These are phyloP conservation scores for Caenorhabditis sp. DNA, from an alignment of 2,888 invertebrate species.

Conservation along the genomic window DNA sequence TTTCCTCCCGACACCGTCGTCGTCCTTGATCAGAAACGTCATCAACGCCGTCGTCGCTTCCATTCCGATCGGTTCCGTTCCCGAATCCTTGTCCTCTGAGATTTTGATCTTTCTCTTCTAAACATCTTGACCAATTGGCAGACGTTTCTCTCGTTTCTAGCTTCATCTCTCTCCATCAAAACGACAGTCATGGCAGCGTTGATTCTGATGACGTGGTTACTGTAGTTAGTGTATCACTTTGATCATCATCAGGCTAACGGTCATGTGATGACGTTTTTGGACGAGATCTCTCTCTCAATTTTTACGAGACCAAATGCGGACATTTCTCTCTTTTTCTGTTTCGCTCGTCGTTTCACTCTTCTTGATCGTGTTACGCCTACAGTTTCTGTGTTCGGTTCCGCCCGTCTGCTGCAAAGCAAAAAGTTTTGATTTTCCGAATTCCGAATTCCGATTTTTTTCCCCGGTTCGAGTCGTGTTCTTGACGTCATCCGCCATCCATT, in stretches of 20 bases:
- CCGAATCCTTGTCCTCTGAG: too few relatives aligned
- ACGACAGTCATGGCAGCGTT: too few relatives aligned
- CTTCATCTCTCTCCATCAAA: neutral
- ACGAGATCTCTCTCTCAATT: conserved; percentile 32
- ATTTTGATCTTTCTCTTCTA: conserved; percentile 3
- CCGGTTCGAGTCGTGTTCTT: too few relatives aligned
- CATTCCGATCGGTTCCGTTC: neutral
- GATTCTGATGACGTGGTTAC: conserved; percentile 25
- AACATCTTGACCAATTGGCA: conserved; percentile 1
- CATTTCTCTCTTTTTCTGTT: too few relatives aligned
- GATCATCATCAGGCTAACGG: conserved; percentile 15
- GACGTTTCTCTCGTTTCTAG: neutral
- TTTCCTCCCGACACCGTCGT: neutral
- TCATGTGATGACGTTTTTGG: conserved; percentile 27
- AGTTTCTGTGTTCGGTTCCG: conserved; percentile 31
- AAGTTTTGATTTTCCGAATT: conserved; percentile 13
- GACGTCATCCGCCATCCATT: conserved; percentile 41
- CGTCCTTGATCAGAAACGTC: conserved; percentile 8
- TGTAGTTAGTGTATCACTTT: conserved; percentile 28
- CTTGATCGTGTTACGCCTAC: conserved; percentile 24
- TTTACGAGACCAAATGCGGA: conserved; percentile 14
- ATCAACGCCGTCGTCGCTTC: neutral
- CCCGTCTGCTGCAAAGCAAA: too few relatives aligned
- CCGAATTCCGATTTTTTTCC: neutral
- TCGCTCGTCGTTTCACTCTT: too few relatives aligned